Conservation (phyloP, 2,888 invertebrate species). For the Trachelus iudaicus region DNA sequence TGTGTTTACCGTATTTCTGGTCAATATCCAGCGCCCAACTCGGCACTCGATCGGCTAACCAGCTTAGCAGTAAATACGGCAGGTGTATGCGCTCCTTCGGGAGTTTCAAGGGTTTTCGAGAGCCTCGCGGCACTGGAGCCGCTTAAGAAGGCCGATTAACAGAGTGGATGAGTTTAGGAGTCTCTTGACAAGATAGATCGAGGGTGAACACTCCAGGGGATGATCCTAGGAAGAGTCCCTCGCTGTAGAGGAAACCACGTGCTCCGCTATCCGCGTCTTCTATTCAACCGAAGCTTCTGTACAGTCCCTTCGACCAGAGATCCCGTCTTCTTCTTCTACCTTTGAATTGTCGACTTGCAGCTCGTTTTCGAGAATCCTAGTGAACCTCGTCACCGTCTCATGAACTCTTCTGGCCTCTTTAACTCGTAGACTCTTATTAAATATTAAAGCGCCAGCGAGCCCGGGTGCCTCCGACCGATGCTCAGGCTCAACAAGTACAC, state of each 20-base stretch:
- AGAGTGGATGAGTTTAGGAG: neutral
- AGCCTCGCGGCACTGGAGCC: neutral
- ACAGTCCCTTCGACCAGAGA: too few species aligned
- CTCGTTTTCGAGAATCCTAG: too few species aligned
- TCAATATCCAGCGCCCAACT: too few species aligned
- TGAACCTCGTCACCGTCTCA: too few species aligned
- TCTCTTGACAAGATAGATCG: neutral
- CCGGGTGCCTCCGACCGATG: neutral
- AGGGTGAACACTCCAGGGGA: too few species aligned
- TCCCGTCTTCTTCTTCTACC: too few species aligned
- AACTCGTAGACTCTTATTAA: conserved; percentile 20
- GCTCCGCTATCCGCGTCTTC: conserved; percentile 28
- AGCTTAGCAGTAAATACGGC: too few species aligned
- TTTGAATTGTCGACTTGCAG: too few species aligned
- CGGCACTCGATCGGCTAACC: too few species aligned
- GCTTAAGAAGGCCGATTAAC: neutral
- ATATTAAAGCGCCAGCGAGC: conserved; percentile 19
- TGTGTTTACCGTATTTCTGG: too few species aligned
- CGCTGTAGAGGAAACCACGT: conserved; percentile 37
- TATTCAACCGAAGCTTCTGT: too few species aligned
- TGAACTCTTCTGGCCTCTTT: neutral
- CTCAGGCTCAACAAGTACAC: conserved; percentile 52
- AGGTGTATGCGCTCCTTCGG: neutral
- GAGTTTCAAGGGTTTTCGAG: neutral
- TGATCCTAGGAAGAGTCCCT: too few species aligned